Percentiles rank a stretch among this genome's conserved stretches.
Conservation (phyloP, 2,113 vertebrate genomes). For the Aramus guarauna region DNA sequence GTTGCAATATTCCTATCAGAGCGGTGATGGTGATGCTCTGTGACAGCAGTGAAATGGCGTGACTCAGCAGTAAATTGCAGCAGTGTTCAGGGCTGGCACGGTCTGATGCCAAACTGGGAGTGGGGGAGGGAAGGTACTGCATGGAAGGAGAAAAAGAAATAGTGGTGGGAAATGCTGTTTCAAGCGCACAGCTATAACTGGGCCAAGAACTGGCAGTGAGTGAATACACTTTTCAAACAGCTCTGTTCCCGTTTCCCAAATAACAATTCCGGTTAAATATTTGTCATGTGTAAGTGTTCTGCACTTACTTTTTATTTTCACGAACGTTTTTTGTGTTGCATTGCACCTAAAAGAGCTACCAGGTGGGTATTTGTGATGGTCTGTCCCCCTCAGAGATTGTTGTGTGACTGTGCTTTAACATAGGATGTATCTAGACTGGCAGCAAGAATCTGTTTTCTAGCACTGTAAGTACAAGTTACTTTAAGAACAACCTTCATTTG, state of each 20-base stretch:
- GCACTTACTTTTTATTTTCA: not conserved
- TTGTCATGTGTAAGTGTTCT: not conserved
- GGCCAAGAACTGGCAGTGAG: not conserved
- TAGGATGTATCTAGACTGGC: not conserved
- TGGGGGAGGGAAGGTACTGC: not conserved
- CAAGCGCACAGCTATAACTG: not conserved
- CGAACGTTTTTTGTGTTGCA: not conserved
- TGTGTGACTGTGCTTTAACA: not conserved
- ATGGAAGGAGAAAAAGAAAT: not conserved
- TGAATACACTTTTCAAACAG: not conserved
- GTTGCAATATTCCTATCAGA: not conserved
- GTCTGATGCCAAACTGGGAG: not conserved
- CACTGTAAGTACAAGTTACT: not conserved
- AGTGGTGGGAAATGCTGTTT: not conserved
- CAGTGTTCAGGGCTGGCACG: not conserved
- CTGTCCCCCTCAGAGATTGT: not conserved
- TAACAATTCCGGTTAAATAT: not conserved
- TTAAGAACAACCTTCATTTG: slow-evolving; percentile 51
- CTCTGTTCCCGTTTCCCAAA: not conserved
- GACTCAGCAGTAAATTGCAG: slow-evolving; percentile 39
- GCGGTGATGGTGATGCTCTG: not conserved
- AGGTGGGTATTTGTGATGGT: not conserved
- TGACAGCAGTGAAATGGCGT: not conserved
- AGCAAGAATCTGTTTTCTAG: not conserved
- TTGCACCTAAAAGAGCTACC: not conserved